Conservation (phyloP, 2,113 vertebrate species). For the Chamaetylas fuelleborni region DNA sequence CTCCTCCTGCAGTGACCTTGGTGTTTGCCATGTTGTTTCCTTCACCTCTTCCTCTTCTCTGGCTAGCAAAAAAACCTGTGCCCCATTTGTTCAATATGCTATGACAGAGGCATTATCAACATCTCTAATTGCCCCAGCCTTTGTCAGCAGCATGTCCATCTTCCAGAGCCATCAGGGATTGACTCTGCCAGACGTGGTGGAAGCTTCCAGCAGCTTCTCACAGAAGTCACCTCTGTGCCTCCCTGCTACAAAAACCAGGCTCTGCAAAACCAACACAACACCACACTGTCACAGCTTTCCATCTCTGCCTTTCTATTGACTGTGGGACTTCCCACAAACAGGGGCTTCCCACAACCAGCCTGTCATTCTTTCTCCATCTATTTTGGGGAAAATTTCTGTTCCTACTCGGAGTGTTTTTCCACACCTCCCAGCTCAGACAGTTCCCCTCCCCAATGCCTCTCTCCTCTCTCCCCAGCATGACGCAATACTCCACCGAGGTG, state of each 20-base stretch:
- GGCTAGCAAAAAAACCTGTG: neutral
- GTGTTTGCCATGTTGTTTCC: neutral
- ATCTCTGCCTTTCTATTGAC: neutral
- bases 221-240: neutral
- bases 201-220: neutral
- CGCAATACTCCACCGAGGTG: conserved; percentile 28
- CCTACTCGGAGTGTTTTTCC: neutral
- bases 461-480: neutral
- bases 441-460: rapidly evolving
- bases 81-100: neutral
- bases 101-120: neutral
- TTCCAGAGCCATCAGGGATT: neutral
- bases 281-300: neutral
- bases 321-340: neutral
- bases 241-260: neutral
- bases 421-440: rapidly evolving
- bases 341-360: neutral
- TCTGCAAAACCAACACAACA: rapidly evolving
- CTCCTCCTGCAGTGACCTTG: neutral
- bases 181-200: neutral
- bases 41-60: neutral
- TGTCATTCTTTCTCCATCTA: neutral
- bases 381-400: neutral
- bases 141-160: neutral
- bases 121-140: neutral